These are phyloP conservation scores for Ancistrus triradiatus DNA, from an alignment of 2,113 vertebrate genomes.

Conservation along the genomic window DNA sequence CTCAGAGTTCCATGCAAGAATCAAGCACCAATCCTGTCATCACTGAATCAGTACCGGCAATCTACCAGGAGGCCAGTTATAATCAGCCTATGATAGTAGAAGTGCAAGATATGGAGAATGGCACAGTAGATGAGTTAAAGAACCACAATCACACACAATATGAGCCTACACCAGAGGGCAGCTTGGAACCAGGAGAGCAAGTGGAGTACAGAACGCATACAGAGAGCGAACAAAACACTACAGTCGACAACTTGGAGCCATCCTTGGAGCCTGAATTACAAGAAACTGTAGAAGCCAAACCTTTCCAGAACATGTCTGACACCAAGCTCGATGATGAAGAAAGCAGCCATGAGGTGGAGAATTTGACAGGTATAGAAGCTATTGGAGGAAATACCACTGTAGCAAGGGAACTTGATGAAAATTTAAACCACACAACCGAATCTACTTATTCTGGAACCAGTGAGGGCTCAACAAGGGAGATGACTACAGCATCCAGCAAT, in stretches of 20 bases:
- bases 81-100: neutral
- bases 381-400: slow-evolving; percentile 14
- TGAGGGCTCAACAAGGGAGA: slow-evolving; percentile 17
- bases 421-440: slow-evolving; percentile 6
- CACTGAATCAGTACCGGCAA: slow-evolving; percentile 41
- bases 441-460: slow-evolving; percentile 17
- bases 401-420: slow-evolving; percentile 10
- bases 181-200: slow-evolving; percentile 31
- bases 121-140: slow-evolving; percentile 2
- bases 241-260: neutral
- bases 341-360: neutral
- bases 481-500: neutral
- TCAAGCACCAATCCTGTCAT: slow-evolving; percentile 20
- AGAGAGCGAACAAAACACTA: neutral
- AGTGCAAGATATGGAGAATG: neutral
- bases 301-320: slow-evolving; percentile 28
- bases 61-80: slow-evolving; percentile 16
- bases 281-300: slow-evolving; percentile 25
- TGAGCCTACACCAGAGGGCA: slow-evolving; percentile 46
- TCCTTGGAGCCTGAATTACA: neutral
- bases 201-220: neutral
- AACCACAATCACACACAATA: slow-evolving; percentile 45
- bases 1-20: slow-evolving; percentile 33
- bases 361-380: neutral
- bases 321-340: slow-evolving; percentile 9